phyloP scores from a whole-genome alignment of 2,797 vertebrate genomes.

The Rhinoraja longicauda region DNA sequence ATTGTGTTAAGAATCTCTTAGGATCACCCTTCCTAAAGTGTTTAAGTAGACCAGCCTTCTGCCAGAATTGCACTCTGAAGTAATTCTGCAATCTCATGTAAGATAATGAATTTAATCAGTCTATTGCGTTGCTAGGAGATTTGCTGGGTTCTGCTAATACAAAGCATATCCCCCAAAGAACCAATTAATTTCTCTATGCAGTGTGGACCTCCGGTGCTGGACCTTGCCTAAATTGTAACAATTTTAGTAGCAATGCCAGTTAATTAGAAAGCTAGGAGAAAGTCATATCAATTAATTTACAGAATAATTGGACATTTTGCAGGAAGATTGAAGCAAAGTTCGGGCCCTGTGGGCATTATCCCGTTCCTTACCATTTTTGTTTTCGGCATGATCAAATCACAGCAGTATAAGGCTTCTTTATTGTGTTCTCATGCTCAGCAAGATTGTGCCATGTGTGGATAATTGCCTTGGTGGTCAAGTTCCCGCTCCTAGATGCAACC shows the following conservation, averaged over 20 bases:
- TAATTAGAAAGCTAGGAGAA: neutral
- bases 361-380: neutral
- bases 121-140: neutral
- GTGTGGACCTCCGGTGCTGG: neutral
- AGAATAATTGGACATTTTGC: neutral
- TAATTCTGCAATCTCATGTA: neutral
- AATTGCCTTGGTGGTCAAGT: neutral
- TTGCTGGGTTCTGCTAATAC: neutral
- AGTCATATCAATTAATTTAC: neutral
- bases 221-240: neutral
- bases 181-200: neutral
- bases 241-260: neutral
- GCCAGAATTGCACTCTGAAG: neutral
- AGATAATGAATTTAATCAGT: conserved; percentile 1
- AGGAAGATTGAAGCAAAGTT: neutral
- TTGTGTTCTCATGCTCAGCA: neutral
- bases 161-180: conserved; percentile 8
- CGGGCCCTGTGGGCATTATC: neutral
- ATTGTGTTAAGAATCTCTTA: neutral
- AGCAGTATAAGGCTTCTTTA: neutral
- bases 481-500: neutral
- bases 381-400: neutral
- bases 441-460: neutral
- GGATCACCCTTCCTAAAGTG: neutral
- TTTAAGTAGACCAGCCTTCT: neutral